A percentile compares a stretch with the other conserved stretches of the same genome.
These are phyloP conservation scores for Galagoides demidoff DNA, from an alignment of 2,797 vertebrate genomes.

Conservation along the genomic window DNA sequence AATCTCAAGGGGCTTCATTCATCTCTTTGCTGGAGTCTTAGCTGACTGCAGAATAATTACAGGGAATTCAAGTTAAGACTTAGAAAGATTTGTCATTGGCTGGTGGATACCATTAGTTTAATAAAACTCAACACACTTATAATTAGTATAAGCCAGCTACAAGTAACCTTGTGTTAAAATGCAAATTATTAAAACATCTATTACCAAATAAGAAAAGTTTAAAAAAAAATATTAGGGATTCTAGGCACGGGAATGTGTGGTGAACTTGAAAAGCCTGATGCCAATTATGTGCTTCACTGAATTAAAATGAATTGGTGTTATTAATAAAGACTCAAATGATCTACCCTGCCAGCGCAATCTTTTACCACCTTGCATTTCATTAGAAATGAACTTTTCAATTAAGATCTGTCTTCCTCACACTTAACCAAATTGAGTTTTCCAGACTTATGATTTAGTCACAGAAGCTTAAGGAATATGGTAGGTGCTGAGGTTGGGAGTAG, in stretches of 20 bases:
- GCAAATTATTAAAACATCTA: conserved; percentile 86
- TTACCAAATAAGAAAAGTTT: conserved; percentile 76
- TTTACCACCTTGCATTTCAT: conserved; percentile 85
- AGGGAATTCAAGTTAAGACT: conserved; percentile 82
- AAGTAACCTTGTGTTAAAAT: conserved; percentile 87
- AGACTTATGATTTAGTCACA: conserved; percentile 72
- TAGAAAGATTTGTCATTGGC: conserved; percentile 84
- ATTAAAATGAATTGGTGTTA: conserved; percentile 89
- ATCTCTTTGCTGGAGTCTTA: conserved; percentile 76
- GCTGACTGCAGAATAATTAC: conserved; percentile 84
- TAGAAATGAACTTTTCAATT: conserved; percentile 87
- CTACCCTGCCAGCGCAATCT: conserved; percentile 85
- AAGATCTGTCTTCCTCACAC: conserved; percentile 80
- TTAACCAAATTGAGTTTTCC: conserved; percentile 84
- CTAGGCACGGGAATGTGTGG: conserved; percentile 79
- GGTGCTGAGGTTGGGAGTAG: background rate
- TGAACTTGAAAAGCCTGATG: conserved; percentile 87
- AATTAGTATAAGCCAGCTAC: conserved; percentile 86
- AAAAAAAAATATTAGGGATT: conserved; percentile 85
- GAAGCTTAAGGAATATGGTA: conserved; percentile 69
- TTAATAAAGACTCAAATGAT: conserved; percentile 88
- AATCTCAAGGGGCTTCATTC: conserved; percentile 84
- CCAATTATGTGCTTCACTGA: conserved; percentile 89
- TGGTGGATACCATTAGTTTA: conserved; percentile 79
- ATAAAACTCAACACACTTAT: conserved; percentile 86